Evolutionary conservation across 2,888 invertebrate genomes (phyloP).

Genomic region (Acanthopleura granulata): DNA sequence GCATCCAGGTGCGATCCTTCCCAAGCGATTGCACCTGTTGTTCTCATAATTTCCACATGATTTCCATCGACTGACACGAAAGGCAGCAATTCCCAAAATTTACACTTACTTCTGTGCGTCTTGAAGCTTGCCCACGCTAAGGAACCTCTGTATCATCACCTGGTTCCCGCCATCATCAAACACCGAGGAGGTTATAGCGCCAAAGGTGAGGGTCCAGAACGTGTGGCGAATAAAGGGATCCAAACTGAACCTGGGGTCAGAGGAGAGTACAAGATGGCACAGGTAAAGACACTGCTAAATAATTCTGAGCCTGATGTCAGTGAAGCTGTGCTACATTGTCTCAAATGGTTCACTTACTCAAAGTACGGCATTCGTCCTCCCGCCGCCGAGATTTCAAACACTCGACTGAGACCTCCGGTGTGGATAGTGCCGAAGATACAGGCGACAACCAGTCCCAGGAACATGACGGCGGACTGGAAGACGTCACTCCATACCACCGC

Average conservation of each 20-base stretch:
- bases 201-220: constrained; percentile 86
- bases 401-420: constrained; percentile 41
- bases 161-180: constrained; percentile 95
- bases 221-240: constrained; percentile 88
- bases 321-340: no score
- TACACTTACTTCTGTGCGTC: constrained; percentile 48
- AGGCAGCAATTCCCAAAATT: no score
- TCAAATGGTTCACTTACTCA: constrained; percentile 31
- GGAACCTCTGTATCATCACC: constrained; percentile 92
- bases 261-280: no score
- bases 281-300: no score
- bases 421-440: constrained; percentile 46
- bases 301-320: no score
- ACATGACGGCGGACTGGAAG: constrained; percentile 69
- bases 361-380: constrained; percentile 42
- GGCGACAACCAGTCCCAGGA: constrained; percentile 63
- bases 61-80: not conserved
- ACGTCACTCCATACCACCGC: constrained; percentile 70
- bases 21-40: no score
- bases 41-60: not conserved
- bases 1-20: no score
- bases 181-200: constrained; percentile 89
- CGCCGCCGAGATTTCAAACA: constrained; percentile 32
- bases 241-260: constrained; percentile 74
- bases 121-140: constrained; percentile 74